Conservation (phyloP, 2,888 invertebrate genomes). For the Drosophila ezoana region DNA sequence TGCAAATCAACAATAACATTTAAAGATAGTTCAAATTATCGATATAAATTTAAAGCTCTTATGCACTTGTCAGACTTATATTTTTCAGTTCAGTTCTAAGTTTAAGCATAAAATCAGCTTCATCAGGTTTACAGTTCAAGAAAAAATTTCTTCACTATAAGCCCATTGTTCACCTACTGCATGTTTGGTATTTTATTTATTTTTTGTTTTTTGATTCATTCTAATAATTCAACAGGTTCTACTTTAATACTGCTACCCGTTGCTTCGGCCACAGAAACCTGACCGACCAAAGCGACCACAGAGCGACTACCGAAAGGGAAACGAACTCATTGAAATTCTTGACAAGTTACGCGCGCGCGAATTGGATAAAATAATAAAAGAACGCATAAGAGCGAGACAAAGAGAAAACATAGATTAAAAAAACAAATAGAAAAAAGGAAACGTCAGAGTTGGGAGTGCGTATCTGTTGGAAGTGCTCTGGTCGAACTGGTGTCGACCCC, state of each 20-base stretch:
- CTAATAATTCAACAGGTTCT: slow-evolving; percentile 72
- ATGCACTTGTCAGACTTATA: no score
- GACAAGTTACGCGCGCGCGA: slow-evolving; percentile 62
- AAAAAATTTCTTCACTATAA: slow-evolving; percentile 16
- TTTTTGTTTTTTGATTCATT: slow-evolving; percentile 35
- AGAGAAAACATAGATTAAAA: slow-evolving; percentile 3
- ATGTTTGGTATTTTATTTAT: neutral
- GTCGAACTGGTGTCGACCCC: slow-evolving; percentile 26
- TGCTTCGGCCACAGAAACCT: slow-evolving; percentile 36
- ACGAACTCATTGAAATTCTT: slow-evolving; percentile 80
- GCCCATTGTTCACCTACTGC: slow-evolving; percentile 34
- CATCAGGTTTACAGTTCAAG: slow-evolving; percentile 4
- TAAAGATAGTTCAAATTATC: no score
- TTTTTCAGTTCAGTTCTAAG: neutral
- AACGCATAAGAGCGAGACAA: slow-evolving; percentile 20
- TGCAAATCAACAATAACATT: no score
- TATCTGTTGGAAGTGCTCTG: slow-evolving; percentile 21
- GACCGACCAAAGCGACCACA: slow-evolving; percentile 29
- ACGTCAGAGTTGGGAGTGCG: slow-evolving; percentile 14
- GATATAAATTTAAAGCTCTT: no score
- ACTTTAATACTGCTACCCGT: slow-evolving; percentile 35
- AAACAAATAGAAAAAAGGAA: slow-evolving; percentile 15
- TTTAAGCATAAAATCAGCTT: neutral
- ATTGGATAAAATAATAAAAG: slow-evolving; percentile 65
- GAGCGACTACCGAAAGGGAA: slow-evolving; percentile 77